Conservation (phyloP, 2,113 vertebrate species). For the Calidris pygmaea region DNA sequence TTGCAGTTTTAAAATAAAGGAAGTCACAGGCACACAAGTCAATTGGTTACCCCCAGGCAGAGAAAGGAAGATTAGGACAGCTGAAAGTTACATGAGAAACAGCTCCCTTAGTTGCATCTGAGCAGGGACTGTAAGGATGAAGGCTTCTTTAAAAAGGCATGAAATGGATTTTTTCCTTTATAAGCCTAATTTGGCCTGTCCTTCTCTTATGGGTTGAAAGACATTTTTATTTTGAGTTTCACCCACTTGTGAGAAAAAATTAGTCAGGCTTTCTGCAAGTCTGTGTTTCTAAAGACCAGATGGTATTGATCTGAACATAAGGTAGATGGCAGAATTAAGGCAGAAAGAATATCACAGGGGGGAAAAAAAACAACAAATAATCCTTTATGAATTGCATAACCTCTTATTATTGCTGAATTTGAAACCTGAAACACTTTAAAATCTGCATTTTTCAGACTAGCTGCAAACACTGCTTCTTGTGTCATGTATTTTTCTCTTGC, state of each 20-base stretch:
- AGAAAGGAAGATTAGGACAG: neutral
- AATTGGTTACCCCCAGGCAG: neutral
- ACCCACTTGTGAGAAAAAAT: neutral
- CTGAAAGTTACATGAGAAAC: neutral
- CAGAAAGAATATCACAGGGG: neutral
- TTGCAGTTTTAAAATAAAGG: neutral
- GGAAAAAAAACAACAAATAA: neutral
- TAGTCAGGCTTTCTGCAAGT: neutral
- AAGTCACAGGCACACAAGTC: neutral
- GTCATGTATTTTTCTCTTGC: neutral
- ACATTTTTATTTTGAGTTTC: slow-evolving; percentile 7
- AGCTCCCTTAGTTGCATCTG: neutral
- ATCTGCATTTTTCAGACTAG: neutral
- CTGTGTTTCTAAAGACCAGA: neutral
- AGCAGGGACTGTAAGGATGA: neutral
- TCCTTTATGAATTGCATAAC: neutral
- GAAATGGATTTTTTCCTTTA: neutral
- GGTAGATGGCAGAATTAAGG: neutral
- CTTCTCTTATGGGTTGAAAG: neutral
- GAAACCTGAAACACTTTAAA: neutral
- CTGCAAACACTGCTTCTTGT: neutral
- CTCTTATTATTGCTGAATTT: neutral
- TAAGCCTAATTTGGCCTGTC: neutral
- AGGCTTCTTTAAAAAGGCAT: neutral
- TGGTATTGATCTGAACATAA: slow-evolving; percentile 37